A percentile compares a stretch with the other conserved stretches of the same genome.
phyloP scores from a whole-genome alignment of 2,113 vertebrate species.

The Poeciliopsis turrubarensis region DNA sequence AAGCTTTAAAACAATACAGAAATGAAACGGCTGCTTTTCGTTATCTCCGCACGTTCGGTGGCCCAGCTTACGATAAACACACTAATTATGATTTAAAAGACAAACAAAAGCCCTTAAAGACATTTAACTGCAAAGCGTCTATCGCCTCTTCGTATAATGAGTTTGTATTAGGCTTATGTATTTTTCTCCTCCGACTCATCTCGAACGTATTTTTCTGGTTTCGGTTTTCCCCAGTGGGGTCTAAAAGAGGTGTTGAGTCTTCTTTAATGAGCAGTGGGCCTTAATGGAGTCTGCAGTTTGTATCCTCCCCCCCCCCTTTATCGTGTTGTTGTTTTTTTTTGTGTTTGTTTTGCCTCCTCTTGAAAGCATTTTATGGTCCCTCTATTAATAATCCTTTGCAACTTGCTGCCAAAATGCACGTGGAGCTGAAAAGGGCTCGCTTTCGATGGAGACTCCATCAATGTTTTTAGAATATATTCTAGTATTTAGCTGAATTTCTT shows the following conservation, averaged over 20 bases:
- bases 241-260: conserved; percentile 22
- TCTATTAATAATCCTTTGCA: conserved; percentile 37
- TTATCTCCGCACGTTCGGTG: not conserved
- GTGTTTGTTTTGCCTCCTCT: conserved; percentile 1
- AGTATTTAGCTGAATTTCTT: conserved; percentile 56
- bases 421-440: conserved; percentile 6
- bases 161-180: conserved; percentile 25
- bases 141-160: conserved; percentile 11
- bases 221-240: conserved; percentile 21
- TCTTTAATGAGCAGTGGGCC: conserved; percentile 47
- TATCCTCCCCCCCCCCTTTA: conserved; percentile 23
- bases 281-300: conserved; percentile 42
- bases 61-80: not conserved
- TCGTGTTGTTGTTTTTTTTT: conserved; percentile 36
- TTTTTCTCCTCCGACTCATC: conserved; percentile 7
- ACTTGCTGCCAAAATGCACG: conserved; percentile 15
- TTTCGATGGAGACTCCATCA: conserved; percentile 50
- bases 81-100: not conserved
- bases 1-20: not conserved
- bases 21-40: not conserved
- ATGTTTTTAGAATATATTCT: conserved; percentile 59
- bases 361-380: conserved; percentile 24
- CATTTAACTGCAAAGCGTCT: conserved; percentile 25
- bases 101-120: conserved; percentile 17
- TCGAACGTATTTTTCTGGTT: not conserved